phyloP scores from a whole-genome alignment of 2,113 vertebrate genomes.

The Cebidichthys violaceus region DNA sequence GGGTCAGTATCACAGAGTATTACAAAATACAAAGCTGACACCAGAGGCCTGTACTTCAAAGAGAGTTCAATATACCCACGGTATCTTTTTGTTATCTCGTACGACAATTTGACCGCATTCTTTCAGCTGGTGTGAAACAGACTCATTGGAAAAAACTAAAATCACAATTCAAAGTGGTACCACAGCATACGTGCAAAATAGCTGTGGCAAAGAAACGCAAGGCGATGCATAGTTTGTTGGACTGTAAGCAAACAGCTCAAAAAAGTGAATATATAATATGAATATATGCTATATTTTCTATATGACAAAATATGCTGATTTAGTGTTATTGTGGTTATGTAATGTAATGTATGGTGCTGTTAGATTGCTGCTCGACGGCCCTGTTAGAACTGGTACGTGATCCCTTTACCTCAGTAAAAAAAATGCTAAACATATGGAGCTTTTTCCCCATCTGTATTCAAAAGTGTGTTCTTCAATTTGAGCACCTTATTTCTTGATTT shows the following conservation, averaged over 20 bases:
- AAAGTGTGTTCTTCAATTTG: too few relatives aligned
- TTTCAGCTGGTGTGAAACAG: neutral
- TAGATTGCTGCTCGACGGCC: neutral
- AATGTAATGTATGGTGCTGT: neutral
- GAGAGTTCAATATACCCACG: neutral
- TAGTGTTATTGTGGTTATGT: neutral
- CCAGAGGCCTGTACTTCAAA: neutral
- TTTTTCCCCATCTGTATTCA: too few relatives aligned
- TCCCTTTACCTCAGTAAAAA: neutral
- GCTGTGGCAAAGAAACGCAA: neutral
- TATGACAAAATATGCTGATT: neutral
- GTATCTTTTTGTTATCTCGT: neutral
- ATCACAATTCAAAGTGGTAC: too few relatives aligned
- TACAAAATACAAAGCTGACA: neutral
- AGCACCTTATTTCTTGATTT: too few relatives aligned
- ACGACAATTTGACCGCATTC: neutral
- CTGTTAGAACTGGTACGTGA: neutral
- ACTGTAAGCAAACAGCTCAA: neutral
- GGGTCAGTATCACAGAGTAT: neutral
- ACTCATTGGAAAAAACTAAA: too few relatives aligned
- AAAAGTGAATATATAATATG: neutral
- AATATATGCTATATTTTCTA: too few relatives aligned
- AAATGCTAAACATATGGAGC: neutral
- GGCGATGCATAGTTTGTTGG: neutral
- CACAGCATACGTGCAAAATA: neutral